These are phyloP conservation scores for Hydrotaea cyrtoneurina DNA, from an alignment of 2,888 invertebrate genomes.

Conservation along the genomic window DNA sequence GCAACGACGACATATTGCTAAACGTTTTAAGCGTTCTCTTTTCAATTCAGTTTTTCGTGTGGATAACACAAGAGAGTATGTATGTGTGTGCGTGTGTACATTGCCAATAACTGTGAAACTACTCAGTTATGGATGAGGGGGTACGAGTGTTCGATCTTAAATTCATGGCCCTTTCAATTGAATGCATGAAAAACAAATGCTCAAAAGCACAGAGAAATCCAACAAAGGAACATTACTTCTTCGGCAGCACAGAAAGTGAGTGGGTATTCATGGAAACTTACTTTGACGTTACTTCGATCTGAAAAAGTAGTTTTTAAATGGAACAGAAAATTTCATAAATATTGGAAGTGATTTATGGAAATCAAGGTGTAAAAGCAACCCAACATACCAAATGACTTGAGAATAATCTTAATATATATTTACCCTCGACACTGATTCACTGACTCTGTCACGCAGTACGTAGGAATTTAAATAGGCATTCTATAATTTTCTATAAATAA, in stretches of 20 bases:
- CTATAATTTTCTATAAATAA: too few relatives aligned
- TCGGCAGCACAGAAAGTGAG: background rate
- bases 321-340: too few relatives aligned
- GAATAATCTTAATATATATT: too few relatives aligned
- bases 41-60: constrained; percentile 33
- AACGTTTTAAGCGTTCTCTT: constrained; percentile 42
- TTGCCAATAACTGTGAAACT: constrained; percentile 30
- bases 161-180: constrained; percentile 3
- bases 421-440: too few relatives aligned
- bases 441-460: too few relatives aligned
- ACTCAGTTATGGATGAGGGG: background rate
- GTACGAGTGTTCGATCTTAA: background rate
- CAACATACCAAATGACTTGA: too few relatives aligned
- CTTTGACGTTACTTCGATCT: too few relatives aligned
- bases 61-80: background rate
- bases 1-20: constrained; percentile 60
- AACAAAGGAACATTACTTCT: background rate
- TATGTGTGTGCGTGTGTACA: background rate
- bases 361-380: too few relatives aligned
- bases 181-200: background rate
- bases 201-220: constrained; percentile 7
- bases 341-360: too few relatives aligned
- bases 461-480: too few relatives aligned
- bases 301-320: too few relatives aligned
- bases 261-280: too few relatives aligned